Conservation (phyloP, 2,113 vertebrate genomes). For the Rhegmatorhina hoffmannsi region DNA sequence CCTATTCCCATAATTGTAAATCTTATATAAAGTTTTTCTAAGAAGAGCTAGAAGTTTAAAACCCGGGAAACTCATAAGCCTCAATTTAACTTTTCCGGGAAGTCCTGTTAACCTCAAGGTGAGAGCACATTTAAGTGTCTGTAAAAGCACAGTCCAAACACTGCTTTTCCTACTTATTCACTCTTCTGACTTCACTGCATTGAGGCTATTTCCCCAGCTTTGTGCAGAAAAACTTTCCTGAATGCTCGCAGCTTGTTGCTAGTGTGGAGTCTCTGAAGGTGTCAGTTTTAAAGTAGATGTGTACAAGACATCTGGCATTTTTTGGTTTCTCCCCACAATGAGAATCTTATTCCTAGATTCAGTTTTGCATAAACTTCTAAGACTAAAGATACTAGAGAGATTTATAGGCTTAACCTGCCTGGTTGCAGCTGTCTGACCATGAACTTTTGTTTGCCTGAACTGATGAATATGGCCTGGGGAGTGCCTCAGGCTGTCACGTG, state of each 20-base stretch:
- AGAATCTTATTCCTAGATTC: neutral
- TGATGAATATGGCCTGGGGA: neutral
- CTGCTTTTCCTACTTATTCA: neutral
- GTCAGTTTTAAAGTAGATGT: neutral
- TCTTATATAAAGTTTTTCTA: neutral
- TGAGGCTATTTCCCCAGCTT: neutral
- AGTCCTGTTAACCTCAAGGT: neutral
- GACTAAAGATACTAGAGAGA: neutral
- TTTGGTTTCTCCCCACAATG: accelerated
- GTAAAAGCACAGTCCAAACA: neutral
- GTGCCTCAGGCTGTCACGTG: neutral
- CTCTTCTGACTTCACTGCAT: neutral
- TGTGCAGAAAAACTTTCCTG: neutral
- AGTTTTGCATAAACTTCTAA: neutral
- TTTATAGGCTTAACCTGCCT: neutral
- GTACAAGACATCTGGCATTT: neutral
- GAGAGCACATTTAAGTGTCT: neutral
- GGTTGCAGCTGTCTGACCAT: neutral
- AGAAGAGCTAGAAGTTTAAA: neutral
- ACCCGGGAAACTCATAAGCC: neutral
- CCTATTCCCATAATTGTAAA: neutral
- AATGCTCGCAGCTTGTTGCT: neutral
- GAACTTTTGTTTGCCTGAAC: neutral
- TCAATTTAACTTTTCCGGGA: neutral
- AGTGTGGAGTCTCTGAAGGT: neutral